Conservation (phyloP, 2,797 vertebrate species). For the Hyperoplus lanceolatus region DNA sequence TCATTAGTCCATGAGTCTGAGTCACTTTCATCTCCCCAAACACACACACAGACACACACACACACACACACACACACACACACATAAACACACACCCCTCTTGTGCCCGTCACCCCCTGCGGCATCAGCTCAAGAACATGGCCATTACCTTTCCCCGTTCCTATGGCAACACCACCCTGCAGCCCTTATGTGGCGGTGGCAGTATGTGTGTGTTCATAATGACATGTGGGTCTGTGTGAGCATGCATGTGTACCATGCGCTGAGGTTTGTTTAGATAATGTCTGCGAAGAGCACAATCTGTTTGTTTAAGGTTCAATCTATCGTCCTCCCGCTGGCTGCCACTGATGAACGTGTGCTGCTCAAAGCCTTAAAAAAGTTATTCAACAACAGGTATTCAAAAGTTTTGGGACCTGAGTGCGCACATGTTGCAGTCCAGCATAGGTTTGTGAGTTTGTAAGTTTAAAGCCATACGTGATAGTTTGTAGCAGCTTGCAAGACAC, state of each 20-base stretch:
- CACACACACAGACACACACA: conserved; percentile 20
- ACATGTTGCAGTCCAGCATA: background rate
- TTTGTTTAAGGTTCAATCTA: conserved; percentile 27
- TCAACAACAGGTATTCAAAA: background rate
- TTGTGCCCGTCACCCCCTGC: conserved; percentile 76
- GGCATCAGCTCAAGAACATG: conserved; percentile 82
- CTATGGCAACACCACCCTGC: conserved; percentile 87
- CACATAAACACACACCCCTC: conserved; percentile 28
- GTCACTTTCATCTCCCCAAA: conserved; percentile 44
- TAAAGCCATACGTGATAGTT: background rate
- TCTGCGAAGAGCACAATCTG: conserved; percentile 25
- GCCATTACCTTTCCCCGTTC: conserved; percentile 85
- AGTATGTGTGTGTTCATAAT: conserved; percentile 36
- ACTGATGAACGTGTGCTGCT: conserved; percentile 1
- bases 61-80: conserved; percentile 22
- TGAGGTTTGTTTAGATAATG: conserved; percentile 63
- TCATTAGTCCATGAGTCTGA: conserved; percentile 65
- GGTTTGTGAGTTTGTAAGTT: conserved; percentile 12
- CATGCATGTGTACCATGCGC: background rate
- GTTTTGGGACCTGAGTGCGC: background rate
- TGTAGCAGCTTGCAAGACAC: too few species aligned
- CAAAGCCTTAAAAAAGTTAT: conserved; percentile 9
- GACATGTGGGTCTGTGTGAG: conserved; percentile 29
- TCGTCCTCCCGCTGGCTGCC: conserved; percentile 11
- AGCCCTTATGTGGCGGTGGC: conserved; percentile 69